phyloP scores from a whole-genome alignment of 2,888 invertebrate genomes.

The Eugnorisma glareosa region DNA sequence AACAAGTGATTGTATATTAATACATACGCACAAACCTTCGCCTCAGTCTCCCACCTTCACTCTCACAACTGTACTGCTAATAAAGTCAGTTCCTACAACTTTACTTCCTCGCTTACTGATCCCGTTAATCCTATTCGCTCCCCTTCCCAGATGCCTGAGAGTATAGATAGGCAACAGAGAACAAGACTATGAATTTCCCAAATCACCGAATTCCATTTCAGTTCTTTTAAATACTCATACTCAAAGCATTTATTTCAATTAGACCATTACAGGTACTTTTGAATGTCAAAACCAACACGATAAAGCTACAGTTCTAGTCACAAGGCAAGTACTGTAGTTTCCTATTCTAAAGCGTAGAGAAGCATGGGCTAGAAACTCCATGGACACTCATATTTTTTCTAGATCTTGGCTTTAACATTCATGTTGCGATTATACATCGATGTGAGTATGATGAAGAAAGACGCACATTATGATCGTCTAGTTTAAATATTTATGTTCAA shows the following conservation, averaged over 20 bases:
- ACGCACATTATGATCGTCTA: neutral
- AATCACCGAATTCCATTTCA: neutral
- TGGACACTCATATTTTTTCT: neutral
- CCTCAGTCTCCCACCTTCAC: neutral
- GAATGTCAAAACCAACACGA: no score
- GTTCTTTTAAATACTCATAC: neutral
- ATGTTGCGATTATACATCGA: neutral
- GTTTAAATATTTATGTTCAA: neutral
- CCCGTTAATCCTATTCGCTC: conserved; percentile 49
- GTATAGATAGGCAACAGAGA: conserved; percentile 26
- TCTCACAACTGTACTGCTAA: conserved; percentile 31
- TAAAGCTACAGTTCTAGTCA: neutral
- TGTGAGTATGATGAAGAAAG: no score
- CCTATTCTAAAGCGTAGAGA: neutral
- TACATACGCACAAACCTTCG: neutral
- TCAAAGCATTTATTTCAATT: neutral
- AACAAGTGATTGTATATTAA: no score
- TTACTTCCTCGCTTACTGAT: conserved; percentile 54
- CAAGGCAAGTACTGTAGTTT: neutral
- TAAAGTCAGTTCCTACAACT: conserved; percentile 51
- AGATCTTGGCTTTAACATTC: neutral
- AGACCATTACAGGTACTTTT: no score
- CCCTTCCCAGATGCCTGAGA: neutral
- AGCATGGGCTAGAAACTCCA: neutral
- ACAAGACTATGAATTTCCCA: no score